A percentile compares a stretch with the other conserved stretches of the same genome.
Evolutionary conservation across 2,888 invertebrate species (phyloP).

Genomic region (Nipponacmea schrenckii): DNA sequence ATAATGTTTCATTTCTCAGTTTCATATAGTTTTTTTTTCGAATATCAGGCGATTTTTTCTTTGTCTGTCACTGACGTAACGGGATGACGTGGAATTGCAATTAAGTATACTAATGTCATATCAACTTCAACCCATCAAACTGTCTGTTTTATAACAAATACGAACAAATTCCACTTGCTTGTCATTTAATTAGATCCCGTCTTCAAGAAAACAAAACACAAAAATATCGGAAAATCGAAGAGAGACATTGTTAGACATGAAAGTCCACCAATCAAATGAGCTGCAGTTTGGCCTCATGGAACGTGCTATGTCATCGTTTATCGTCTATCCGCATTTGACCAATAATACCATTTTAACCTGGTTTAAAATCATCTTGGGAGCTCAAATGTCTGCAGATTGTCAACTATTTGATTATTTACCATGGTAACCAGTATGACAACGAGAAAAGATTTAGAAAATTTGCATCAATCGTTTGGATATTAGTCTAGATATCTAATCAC

Average conservation of each 20-base stretch:
- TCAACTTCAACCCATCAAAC: not conserved
- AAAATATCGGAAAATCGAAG: slow-evolving; percentile 9
- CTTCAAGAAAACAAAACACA: not conserved
- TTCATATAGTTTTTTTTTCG: too few relatives aligned
- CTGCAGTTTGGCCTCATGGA: not conserved
- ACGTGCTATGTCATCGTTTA: not conserved
- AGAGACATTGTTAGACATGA: not conserved
- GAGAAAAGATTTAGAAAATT: too few relatives aligned
- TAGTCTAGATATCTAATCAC: too few relatives aligned
- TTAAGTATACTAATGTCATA: too few relatives aligned
- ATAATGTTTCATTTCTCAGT: too few relatives aligned
- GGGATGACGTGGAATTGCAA: too few relatives aligned
- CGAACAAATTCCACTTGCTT: not conserved
- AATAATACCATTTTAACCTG: slow-evolving; percentile 2
- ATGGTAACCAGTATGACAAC: too few relatives aligned
- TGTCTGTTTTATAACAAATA: slow-evolving; percentile 4
- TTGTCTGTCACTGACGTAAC: too few relatives aligned
- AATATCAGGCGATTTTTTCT: too few relatives aligned
- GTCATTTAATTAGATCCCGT: not conserved
- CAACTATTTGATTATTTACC: too few relatives aligned
- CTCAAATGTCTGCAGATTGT: too few relatives aligned
- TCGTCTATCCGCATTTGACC: not conserved
- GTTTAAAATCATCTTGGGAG: not conserved
- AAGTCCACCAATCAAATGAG: not conserved
- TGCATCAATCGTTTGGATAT: too few relatives aligned